Percentiles rank a stretch among this genome's conserved stretches.
Conservation (phyloP, 2,888 invertebrate genomes). For the Lepidocyrtinus sp. region DNA sequence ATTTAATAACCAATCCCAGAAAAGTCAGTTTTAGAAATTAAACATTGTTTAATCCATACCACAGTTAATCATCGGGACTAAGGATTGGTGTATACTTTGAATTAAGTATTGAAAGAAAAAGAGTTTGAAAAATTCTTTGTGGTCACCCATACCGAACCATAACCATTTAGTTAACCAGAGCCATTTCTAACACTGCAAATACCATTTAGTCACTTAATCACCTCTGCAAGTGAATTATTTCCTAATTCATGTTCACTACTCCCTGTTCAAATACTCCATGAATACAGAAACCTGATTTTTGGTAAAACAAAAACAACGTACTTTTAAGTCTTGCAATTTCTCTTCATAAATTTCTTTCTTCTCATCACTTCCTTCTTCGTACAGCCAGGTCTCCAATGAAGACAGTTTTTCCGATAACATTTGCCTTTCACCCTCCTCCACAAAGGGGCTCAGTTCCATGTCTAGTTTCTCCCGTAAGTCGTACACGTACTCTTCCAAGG, state of each 20-base stretch:
- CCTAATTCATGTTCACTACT: too few relatives aligned
- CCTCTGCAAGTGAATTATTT: neutral
- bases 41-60: too few relatives aligned
- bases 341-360: constrained; percentile 81
- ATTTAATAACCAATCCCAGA: too few relatives aligned
- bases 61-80: too few relatives aligned
- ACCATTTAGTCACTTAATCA: neutral
- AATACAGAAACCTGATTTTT: neutral
- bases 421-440: constrained; percentile 81
- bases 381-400: constrained; percentile 95
- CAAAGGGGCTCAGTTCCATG: constrained; percentile 82
- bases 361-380: constrained; percentile 97
- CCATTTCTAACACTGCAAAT: neutral
- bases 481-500: constrained; percentile 98
- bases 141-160: too few relatives aligned
- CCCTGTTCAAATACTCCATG: too few relatives aligned
- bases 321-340: constrained; percentile 70
- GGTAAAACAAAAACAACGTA: too few relatives aligned
- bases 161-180: too few relatives aligned
- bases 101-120: too few relatives aligned
- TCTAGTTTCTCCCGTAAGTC: constrained; percentile 93
- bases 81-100: too few relatives aligned
- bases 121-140: too few relatives aligned
- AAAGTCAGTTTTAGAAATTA: too few relatives aligned
- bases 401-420: constrained; percentile 81